Evolutionary conservation across 2,113 vertebrate genomes (phyloP), one percentile per base, ranked within the genome.

Genomic region (Pseudorectes ferrugineus): DNA sequence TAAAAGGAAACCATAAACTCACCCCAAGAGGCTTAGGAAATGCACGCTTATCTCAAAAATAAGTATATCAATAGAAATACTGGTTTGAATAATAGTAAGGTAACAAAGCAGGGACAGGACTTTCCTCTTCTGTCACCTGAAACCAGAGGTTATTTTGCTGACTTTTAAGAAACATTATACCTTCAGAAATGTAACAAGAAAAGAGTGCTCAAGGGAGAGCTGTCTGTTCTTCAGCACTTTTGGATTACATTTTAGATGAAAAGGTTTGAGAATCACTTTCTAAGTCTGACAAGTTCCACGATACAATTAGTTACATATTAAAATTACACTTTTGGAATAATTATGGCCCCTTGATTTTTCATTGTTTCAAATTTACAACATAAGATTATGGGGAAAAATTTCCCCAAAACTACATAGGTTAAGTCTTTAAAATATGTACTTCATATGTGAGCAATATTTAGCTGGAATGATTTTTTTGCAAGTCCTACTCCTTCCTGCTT

Each of bases 361-460:
- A 40, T 26, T 86, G n/a, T 88, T 88, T 76, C 25, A 72, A 65
- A 85, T 6, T 46, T 58, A 4, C 3, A 66, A 45, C 9, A 14
- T 35, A 54, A 63, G 20, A 31, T 68, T 55, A 35, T 25, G 2
- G 36, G 13, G 33, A 4, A 62, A 85, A 76, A 74, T 58, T 22
- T 0, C 0, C 4, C 6, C 22, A 17, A 6, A 40, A 15, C 6
- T 59, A 21, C 9, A 20, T 63, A 23, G 52, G 7, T 75, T 49
- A 67, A 31, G 12, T 49, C 28, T 92, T 89, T 82, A 68, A 85
- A 93, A 57, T 49, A 68, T 3, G 1, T 45, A 24, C 18, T 68
- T 80, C 26, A 11, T 52, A 29, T 17, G 7, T 48, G 3, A 89
- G 10, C 3, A 88, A 52, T 42, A 65, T 65, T 61, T 88, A 72